Conservation (phyloP, 2,797 vertebrate genomes). For the Ctenopoma multispine region DNA sequence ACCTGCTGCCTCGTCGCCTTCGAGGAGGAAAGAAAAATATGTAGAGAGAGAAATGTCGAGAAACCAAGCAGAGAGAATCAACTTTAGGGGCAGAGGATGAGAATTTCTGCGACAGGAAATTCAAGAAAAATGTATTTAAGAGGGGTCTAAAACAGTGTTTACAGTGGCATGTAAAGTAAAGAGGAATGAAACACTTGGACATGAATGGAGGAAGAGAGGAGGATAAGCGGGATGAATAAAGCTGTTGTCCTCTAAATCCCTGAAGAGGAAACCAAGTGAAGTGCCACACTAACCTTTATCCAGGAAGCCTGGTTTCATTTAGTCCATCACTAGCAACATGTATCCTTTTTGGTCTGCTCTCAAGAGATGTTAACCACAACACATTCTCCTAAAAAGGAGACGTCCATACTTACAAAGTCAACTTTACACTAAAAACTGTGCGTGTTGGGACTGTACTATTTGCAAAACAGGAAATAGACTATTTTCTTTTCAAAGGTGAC, state of each 20-base stretch:
- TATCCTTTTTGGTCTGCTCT: conserved; percentile 40
- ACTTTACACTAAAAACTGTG: conserved; percentile 27
- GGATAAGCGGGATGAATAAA: conserved; percentile 40
- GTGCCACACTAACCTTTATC: conserved; percentile 8
- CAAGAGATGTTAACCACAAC: conserved; percentile 39
- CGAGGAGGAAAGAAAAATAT: conserved; percentile 32
- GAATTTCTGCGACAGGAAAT: conserved; percentile 1
- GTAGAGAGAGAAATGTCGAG: conserved; percentile 16
- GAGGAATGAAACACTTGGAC: conserved; percentile 6
- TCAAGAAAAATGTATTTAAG: conserved; percentile 5
- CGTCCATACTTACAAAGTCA: conserved; percentile 27
- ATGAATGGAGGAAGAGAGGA: conserved; percentile 20
- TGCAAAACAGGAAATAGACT: conserved; percentile 74
- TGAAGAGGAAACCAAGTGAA: conserved; percentile 35
- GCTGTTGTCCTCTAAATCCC: conserved; percentile 33
- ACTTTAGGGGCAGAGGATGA: conserved; percentile 13
- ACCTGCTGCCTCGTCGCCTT: conserved; percentile 54
- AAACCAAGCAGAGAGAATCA: conserved; percentile 13
- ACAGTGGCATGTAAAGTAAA: not conserved
- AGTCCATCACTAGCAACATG: conserved; percentile 34
- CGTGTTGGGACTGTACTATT: conserved; percentile 38
- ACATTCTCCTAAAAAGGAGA: conserved; percentile 39
- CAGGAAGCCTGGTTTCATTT: conserved; percentile 29
- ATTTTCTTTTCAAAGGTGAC: conserved; percentile 68
- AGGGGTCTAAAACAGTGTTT: conserved; percentile 10